These are phyloP conservation scores for Donacobius atricapilla DNA, from an alignment of 2,113 vertebrate species.

Conservation along the genomic window DNA sequence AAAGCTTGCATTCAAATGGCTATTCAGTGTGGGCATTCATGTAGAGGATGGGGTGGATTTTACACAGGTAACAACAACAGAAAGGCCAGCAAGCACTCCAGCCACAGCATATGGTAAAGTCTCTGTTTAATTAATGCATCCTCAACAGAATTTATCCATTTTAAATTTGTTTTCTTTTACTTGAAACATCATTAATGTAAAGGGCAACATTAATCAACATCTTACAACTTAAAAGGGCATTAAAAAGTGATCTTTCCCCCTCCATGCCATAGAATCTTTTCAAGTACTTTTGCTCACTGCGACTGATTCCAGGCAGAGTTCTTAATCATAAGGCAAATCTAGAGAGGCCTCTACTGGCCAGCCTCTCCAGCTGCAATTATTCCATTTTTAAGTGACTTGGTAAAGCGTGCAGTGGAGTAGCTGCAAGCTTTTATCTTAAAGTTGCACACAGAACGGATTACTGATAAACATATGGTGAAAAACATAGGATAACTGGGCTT, in stretches of 20 bases:
- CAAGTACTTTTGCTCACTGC: slow-evolving; percentile 73
- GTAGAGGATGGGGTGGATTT: slow-evolving; percentile 86
- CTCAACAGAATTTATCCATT: slow-evolving; percentile 86
- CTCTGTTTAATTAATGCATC: slow-evolving; percentile 83
- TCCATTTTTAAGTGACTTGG: background rate
- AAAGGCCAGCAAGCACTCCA: slow-evolving; percentile 82
- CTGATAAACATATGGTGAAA: background rate
- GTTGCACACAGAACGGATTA: slow-evolving; percentile 39
- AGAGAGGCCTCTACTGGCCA: slow-evolving; percentile 97
- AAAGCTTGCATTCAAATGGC: slow-evolving; percentile 87
- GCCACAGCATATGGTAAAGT: slow-evolving; percentile 79
- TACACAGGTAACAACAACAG: slow-evolving; percentile 86
- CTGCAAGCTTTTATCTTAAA: slow-evolving; percentile 49
- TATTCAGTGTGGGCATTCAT: slow-evolving; percentile 92
- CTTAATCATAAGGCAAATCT: slow-evolving; percentile 80
- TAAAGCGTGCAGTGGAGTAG: background rate
- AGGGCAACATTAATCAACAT: slow-evolving; percentile 87
- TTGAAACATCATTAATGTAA: slow-evolving; percentile 85
- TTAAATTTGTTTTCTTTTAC: slow-evolving; percentile 88
- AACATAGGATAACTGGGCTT: slow-evolving; percentile 30
- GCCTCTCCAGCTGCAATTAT: slow-evolving; percentile 58
- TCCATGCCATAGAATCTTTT: slow-evolving; percentile 74
- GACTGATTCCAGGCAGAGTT: slow-evolving; percentile 13
- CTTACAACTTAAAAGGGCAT: slow-evolving; percentile 83
- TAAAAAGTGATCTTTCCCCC: slow-evolving; percentile 77